These are phyloP conservation scores for Iselma pallidipennis DNA, from an alignment of 2,888 invertebrate genomes.

Conservation along the genomic window DNA sequence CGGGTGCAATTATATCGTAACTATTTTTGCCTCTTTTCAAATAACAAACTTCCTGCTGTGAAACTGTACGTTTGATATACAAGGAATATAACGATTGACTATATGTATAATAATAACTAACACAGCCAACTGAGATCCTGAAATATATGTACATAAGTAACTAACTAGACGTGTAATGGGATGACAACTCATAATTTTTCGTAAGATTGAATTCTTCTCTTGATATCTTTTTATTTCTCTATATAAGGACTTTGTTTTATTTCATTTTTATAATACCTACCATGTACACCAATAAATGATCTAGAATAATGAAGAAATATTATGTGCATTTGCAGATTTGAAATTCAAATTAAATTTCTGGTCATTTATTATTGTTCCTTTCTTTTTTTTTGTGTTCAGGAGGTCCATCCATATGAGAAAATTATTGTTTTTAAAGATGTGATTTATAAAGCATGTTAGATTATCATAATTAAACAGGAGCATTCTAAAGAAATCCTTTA, in stretches of 20 bases:
- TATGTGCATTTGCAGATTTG: slow-evolving; percentile 19
- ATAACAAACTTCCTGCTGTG: slow-evolving; percentile 33
- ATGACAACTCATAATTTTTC: slow-evolving; percentile 23
- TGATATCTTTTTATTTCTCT: slow-evolving; percentile 10
- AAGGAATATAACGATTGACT: slow-evolving; percentile 25
- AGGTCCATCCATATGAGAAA: too few species aligned
- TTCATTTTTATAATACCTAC: too few species aligned
- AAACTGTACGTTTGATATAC: slow-evolving; percentile 31
- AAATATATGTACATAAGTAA: slow-evolving; percentile 30
- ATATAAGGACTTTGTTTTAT: not conserved
- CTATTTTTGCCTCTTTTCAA: slow-evolving; percentile 26
- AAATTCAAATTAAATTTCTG: slow-evolving; percentile 19
- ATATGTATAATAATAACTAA: too few species aligned
- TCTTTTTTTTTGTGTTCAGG: too few species aligned
- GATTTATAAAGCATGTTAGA: slow-evolving; percentile 9
- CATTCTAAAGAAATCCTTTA: not conserved
- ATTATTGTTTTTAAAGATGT: slow-evolving; percentile 4
- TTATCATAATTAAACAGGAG: slow-evolving; percentile 10
- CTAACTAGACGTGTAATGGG: slow-evolving; percentile 25
- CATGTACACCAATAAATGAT: too few species aligned
- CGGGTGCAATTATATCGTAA: slow-evolving; percentile 27
- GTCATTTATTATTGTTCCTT: not conserved
- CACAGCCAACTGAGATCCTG: slow-evolving; percentile 22
- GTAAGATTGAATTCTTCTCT: too few species aligned
- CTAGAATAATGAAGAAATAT: slow-evolving; percentile 19